Evolutionary conservation across 1,140 invertebrate species (phyloP), one percentile per base, ranked within the genome.

Genomic region (Cydia pomonella): DNA sequence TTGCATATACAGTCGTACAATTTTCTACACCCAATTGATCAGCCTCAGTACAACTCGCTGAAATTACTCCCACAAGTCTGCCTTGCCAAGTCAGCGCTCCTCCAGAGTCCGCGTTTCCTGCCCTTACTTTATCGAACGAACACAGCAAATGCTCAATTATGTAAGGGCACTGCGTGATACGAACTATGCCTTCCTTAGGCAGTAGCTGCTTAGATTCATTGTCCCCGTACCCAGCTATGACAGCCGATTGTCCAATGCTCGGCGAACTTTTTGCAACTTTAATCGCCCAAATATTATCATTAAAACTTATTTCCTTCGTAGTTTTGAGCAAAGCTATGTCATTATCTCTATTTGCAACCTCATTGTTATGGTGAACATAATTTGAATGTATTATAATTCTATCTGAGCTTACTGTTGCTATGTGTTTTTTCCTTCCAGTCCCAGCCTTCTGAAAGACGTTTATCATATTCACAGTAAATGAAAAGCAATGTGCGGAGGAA

Each of bases 301-400:
- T 73, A 38, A 80, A 77, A 1, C 18, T 47, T 16, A 82, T 79
- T 9, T n/a, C 18, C 21, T 29, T 27, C n/a, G 27, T 72, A 12
- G 76, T 72, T 44, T 72, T 74, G 7, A 82, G 63, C n/a, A 82
- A 64, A 1, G 80, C 78, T n/a, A 82, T 75, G 66, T 82, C 78
- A 21, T 59, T 21, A 0, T 21, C n/a, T 69, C 63, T 73, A 21
- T 76, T 71, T n/a, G 16, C 25, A 21, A 33, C 0, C 13, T 29
- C 33, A 1, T 69, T 5, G 64, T 41, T 23, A 18, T 33, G n/a
- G 16, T 64, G 41, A n/a, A 33, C 23, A 23, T 25, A 72, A 27
- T 21, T 25, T 16, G 75, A 33, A 53, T 73, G 75, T 73, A 13
- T 64, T 13, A 50, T 29, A 9, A 76, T 47, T 23, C 66, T 64